Percentiles rank a stretch among this genome's conserved stretches.
Conservation (phyloP, 2,797 vertebrate genomes). For the Sebastes baramenuke region DNA sequence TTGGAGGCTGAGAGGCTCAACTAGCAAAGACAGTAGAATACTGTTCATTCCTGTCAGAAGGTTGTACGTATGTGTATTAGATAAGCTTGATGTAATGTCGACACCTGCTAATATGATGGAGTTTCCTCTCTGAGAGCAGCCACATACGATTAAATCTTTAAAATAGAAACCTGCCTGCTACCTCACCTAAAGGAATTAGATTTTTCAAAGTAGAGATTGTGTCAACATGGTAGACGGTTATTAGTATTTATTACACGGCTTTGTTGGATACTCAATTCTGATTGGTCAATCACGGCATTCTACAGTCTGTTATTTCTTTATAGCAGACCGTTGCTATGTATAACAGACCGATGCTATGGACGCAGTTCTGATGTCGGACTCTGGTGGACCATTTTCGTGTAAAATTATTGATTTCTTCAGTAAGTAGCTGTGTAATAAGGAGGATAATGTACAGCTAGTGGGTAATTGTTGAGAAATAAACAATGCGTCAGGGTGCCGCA, state of each 20-base stretch:
- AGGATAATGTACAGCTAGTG: too few relatives aligned
- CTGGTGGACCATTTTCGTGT: too few relatives aligned
- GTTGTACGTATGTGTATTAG: not conserved
- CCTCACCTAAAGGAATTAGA: not conserved
- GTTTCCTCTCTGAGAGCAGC: not conserved
- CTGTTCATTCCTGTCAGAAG: not conserved
- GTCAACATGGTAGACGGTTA: not conserved
- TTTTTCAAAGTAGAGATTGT: not conserved
- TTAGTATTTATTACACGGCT: too few relatives aligned
- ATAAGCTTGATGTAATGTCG: not conserved
- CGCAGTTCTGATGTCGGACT: too few relatives aligned
- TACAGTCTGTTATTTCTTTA: too few relatives aligned
- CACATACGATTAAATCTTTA: not conserved
- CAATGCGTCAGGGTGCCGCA: too few relatives aligned
- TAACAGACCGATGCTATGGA: too few relatives aligned
- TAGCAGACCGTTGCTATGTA: too few relatives aligned
- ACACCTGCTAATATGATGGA: not conserved
- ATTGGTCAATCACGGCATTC: too few relatives aligned
- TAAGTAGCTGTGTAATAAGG: too few relatives aligned
- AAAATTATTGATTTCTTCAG: too few relatives aligned
- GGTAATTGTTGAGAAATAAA: too few relatives aligned
- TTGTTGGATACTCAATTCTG: accelerated
- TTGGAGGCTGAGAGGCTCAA: not conserved
- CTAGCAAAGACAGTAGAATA: not conserved
- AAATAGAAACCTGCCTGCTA: not conserved